These are phyloP conservation scores for Hydrophis major DNA, from an alignment of 2,797 vertebrate species.

Conservation along the genomic window DNA sequence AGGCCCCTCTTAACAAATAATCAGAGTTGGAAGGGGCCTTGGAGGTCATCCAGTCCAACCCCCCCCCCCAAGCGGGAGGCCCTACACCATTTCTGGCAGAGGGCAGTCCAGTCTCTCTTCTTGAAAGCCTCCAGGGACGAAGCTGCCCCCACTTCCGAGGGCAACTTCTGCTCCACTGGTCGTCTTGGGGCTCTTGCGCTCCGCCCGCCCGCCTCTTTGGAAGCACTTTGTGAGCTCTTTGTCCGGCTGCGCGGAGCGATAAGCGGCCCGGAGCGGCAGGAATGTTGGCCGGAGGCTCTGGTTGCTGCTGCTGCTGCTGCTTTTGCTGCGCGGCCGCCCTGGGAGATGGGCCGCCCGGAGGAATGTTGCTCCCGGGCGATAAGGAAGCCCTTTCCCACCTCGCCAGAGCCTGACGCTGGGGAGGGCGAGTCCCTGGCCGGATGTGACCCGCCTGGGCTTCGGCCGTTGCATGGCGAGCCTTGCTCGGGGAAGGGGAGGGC, in stretches of 20 bases:
- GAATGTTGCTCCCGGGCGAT: not conserved
- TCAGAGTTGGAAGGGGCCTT: no score
- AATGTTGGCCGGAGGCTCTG: not conserved
- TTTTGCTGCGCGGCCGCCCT: not conserved
- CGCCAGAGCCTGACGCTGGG: fast-evolving
- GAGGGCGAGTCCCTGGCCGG: not conserved
- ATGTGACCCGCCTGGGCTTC: no score
- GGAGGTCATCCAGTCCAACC: no score
- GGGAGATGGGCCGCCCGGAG: not conserved
- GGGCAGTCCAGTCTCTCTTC: no score
- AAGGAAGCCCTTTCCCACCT: not conserved
- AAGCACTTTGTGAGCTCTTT: slow-evolving; percentile 23
- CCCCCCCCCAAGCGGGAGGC: no score
- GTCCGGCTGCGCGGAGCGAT: not conserved
- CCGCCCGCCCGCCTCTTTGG: not conserved
- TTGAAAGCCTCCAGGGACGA: no score
- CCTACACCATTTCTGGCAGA: no score
- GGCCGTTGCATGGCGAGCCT: fast-evolving
- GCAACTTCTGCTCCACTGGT: no score
- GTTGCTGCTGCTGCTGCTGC: not conserved
- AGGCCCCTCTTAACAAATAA: not conserved
- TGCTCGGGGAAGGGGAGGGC: no score
- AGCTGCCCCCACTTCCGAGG: no score
- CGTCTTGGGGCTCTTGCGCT: no score
- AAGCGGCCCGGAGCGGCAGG: not conserved